Evolutionary conservation across 2,888 invertebrate genomes (phyloP), one percentile per base, ranked within the genome.

Genomic region (Drosophila barbarae): DNA sequence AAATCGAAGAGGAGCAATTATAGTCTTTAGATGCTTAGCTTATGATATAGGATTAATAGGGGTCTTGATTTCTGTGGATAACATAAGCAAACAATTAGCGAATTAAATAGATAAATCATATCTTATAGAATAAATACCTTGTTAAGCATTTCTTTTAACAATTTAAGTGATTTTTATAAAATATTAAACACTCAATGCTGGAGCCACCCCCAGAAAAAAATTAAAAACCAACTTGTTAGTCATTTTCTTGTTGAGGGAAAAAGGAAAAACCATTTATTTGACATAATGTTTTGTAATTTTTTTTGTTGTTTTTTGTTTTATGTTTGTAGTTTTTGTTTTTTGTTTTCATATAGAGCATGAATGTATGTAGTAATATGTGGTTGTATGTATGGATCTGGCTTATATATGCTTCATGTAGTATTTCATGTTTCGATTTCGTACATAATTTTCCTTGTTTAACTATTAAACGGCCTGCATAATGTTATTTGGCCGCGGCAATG

Each of bases 181-280:
- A 26, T 5, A n/a, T n/a, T n/a, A 10, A 28, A 44, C 0, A 15
- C 26, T 1, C n/a, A 13, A n/a, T 8, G 4, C 13, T 9, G 26
- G 8, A 18, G 21, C 4, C 32, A 15, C 9, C 5, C 26, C 26
- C 44, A n/a, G n/a, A 44, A 4, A 0, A 18, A 3, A 46, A 39
- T 50, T n/a, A 18, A 59, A 44, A 57, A 71, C 53, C 53, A 60
- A 35, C 36, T 36, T 55, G 47, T 23, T 55, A 44, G 32, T 2
- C 41, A 30, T 51, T 23, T 51, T 69, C 76, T 84, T 57, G 81
- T 85, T 84, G 77, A 83, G 85, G 82, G 84, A 78, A 83, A 82
- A 83, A 85, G 82, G 86, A 85, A 85, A 84, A 82, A 84, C 84
- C 84, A 85, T 83, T 83, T 83, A 82, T 84, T 83, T 85, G 77